A percentile compares a stretch with the other conserved stretches of the same genome.
phyloP scores from a whole-genome alignment of 1,140 invertebrate genomes.

The Zaprionus lachaisei region DNA sequence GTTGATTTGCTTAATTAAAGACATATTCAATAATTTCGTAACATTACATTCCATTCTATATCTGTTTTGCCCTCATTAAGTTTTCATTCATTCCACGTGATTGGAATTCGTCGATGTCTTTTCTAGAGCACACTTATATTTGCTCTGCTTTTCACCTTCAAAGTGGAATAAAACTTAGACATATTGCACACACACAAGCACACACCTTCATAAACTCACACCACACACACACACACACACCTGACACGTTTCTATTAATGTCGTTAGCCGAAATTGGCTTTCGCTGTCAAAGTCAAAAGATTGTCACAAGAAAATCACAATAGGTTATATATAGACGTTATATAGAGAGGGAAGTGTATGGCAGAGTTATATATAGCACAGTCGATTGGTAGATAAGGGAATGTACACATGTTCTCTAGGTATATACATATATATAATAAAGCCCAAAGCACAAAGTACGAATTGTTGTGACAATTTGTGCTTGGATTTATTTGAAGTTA shows the following conservation, averaged over 20 bases:
- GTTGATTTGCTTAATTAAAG: too few species aligned
- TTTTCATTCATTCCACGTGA: background rate
- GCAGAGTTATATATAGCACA: background rate
- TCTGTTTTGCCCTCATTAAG: too few species aligned
- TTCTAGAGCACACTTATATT: background rate
- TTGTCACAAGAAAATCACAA: background rate
- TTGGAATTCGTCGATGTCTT: background rate
- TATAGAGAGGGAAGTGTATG: background rate
- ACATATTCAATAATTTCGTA: too few species aligned
- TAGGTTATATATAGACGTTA: background rate
- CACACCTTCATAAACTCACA: background rate
- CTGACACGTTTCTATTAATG: background rate
- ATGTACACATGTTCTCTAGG: background rate
- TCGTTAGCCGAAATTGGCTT: conserved; percentile 19
- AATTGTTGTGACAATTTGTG: conserved; percentile 21
- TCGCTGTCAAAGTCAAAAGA: background rate
- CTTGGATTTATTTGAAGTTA: conserved; percentile 1
- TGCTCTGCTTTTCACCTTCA: background rate
- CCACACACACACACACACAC: background rate
- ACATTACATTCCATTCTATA: too few species aligned
- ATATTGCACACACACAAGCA: background rate
- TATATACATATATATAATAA: background rate
- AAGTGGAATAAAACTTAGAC: background rate
- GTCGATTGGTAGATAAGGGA: background rate
- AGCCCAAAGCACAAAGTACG: conserved; percentile 3